Evolutionary conservation across 1,140 invertebrate species (phyloP).

Genomic region (Heliconius melpomene): DNA sequence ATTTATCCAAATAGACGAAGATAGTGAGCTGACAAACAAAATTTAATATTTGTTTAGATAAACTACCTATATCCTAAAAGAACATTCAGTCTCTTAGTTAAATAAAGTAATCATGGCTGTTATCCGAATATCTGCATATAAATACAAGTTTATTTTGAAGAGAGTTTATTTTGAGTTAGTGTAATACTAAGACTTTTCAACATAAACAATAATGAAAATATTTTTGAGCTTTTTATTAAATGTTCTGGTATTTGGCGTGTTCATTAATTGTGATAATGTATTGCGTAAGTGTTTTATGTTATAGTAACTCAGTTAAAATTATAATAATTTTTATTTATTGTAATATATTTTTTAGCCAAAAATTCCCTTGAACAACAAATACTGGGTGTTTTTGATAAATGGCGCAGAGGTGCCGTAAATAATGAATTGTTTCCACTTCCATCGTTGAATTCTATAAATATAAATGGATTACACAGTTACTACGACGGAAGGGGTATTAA

Average conservation of each 20-base stretch:
- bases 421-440: slow-evolving; percentile 39
- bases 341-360: slow-evolving; percentile 34
- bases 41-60: background rate
- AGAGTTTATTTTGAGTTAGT: background rate
- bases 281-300: background rate
- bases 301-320: background rate
- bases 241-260: background rate
- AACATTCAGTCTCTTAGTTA: slow-evolving; percentile 14
- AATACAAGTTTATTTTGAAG: background rate
- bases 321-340: background rate
- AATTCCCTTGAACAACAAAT: slow-evolving; percentile 44
- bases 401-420: slow-evolving; percentile 37
- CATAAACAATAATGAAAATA: background rate
- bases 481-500: slow-evolving; percentile 42
- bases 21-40: background rate
- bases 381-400: slow-evolving; percentile 42
- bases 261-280: slow-evolving; percentile 14
- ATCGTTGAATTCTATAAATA: slow-evolving; percentile 38
- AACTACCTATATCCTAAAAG: background rate
- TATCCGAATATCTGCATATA: background rate
- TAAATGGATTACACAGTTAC: slow-evolving; percentile 35
- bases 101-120: slow-evolving; percentile 25
- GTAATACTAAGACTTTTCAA: background rate
- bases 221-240: background rate
- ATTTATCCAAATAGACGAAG: background rate